Evolutionary conservation across 1,140 invertebrate species (phyloP).

Genomic region (Catajapyx aquilonaris): DNA sequence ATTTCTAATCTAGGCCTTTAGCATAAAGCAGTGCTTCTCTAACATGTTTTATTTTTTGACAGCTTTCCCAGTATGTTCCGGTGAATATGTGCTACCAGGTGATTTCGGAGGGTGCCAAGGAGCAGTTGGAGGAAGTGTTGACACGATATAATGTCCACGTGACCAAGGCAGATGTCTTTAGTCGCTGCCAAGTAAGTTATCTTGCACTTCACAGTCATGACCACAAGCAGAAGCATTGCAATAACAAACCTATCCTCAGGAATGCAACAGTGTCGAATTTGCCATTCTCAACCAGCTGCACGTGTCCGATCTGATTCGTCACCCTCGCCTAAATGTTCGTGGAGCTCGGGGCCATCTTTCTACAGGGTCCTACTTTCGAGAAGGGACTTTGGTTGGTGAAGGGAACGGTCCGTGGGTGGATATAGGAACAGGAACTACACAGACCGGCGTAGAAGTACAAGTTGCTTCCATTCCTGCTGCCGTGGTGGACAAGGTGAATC

Average conservation of each 20-base stretch:
- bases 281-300: too few relatives aligned
- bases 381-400: too few relatives aligned
- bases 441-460: slow-evolving; percentile 25
- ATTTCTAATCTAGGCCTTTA: neutral
- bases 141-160: slow-evolving; percentile 35
- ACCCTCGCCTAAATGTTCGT: too few relatives aligned
- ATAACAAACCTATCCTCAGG: too few relatives aligned
- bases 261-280: too few relatives aligned
- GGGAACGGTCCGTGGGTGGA: too few relatives aligned
- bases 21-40: slow-evolving; percentile 2
- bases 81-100: slow-evolving; percentile 29
- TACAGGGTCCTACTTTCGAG: too few relatives aligned
- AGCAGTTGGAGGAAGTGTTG: slow-evolving; percentile 36
- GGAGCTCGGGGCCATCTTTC: too few relatives aligned
- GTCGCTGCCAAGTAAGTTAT: slow-evolving; percentile 34
- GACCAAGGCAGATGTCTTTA: slow-evolving; percentile 35
- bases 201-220: too few relatives aligned
- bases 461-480: slow-evolving; percentile 24
- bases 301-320: too few relatives aligned
- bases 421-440: too few relatives aligned
- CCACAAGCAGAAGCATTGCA: too few relatives aligned
- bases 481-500: slow-evolving; percentile 23
- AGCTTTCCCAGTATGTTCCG: slow-evolving; percentile 26
- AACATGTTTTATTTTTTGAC: slow-evolving; percentile 9
- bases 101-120: slow-evolving; percentile 19